Evolutionary conservation across 1,140 invertebrate species (phyloP).

Genomic region (Sarcophaga peregrina): DNA sequence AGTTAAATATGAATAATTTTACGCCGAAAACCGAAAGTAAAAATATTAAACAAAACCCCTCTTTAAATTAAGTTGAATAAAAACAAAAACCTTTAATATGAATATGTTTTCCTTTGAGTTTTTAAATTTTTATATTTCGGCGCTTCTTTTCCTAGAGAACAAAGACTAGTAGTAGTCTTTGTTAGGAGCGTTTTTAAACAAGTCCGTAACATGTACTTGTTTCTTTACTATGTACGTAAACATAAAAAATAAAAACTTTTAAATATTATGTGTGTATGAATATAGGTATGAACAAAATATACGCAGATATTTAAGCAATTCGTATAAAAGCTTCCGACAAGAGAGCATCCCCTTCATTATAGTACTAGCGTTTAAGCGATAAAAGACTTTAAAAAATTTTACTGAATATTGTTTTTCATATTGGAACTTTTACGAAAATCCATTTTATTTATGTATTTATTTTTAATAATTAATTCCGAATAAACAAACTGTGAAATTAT

Average conservation of each 20-base stretch:
- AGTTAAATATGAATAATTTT: too few species aligned
- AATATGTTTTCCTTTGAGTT: not conserved
- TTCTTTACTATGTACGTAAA: not conserved
- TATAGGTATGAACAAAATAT: not conserved
- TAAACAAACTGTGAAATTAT: not conserved
- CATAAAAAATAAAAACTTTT: not conserved
- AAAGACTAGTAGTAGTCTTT: not conserved
- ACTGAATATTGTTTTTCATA: too few species aligned
- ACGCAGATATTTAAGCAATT: not conserved
- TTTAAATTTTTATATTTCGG: not conserved
- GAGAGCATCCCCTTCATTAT: constrained; percentile 34
- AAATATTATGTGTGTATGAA: not conserved
- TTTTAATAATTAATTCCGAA: too few species aligned
- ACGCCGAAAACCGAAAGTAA: too few species aligned
- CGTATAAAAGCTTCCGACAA: constrained; percentile 31
- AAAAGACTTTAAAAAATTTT: constrained; percentile 28
- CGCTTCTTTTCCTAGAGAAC: not conserved
- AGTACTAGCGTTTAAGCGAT: constrained; percentile 15
- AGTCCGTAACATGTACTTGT: not conserved
- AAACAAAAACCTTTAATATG: too few species aligned
- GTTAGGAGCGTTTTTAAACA: not conserved
- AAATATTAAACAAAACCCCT: too few species aligned
- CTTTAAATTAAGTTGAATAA: too few species aligned
- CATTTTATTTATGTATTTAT: too few species aligned
- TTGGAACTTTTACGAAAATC: too few species aligned